Percentiles rank a stretch among this genome's conserved stretches.
These are phyloP conservation scores for Ciconia maguari DNA, from an alignment of 2,113 vertebrate species.

Conservation along the genomic window DNA sequence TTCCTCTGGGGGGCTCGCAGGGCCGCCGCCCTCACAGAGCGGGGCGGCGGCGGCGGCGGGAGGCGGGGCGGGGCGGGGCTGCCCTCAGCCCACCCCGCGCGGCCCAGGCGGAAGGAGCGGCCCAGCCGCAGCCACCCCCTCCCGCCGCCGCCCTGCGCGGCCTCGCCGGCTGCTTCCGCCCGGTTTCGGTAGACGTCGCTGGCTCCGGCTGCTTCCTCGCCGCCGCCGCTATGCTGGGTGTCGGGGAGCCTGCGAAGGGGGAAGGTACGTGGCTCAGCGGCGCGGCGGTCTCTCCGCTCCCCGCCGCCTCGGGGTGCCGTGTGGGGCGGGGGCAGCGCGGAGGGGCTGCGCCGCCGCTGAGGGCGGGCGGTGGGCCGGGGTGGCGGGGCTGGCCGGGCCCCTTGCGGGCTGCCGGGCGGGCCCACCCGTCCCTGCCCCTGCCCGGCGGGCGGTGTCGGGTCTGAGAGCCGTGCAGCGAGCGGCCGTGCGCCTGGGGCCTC, in stretches of 20 bases:
- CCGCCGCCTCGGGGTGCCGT: background rate
- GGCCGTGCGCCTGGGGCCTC: background rate
- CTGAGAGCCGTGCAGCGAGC: background rate
- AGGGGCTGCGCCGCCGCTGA: background rate
- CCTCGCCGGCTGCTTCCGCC: background rate
- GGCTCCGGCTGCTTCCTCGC: background rate
- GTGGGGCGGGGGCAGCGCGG: background rate
- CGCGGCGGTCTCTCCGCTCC: no score
- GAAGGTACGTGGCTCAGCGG: slow-evolving; percentile 20
- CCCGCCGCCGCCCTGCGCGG: background rate
- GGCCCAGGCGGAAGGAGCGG: slow-evolving; percentile 27
- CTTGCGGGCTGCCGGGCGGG: background rate
- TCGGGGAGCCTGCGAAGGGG: background rate
- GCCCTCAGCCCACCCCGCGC: background rate
- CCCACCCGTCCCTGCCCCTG: background rate
- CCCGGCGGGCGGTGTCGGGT: background rate
- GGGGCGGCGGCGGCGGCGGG: fast-evolving
- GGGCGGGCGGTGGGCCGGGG: background rate
- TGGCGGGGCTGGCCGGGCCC: background rate
- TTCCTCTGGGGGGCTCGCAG: fast-evolving
- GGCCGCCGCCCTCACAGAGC: background rate
- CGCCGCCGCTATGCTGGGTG: background rate
- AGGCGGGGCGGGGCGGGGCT: background rate
- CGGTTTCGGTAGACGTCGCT: background rate
- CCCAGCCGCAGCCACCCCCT: background rate